Evolutionary conservation across 1,140 invertebrate species (phyloP).

Genomic region (Bombus waltoni): DNA sequence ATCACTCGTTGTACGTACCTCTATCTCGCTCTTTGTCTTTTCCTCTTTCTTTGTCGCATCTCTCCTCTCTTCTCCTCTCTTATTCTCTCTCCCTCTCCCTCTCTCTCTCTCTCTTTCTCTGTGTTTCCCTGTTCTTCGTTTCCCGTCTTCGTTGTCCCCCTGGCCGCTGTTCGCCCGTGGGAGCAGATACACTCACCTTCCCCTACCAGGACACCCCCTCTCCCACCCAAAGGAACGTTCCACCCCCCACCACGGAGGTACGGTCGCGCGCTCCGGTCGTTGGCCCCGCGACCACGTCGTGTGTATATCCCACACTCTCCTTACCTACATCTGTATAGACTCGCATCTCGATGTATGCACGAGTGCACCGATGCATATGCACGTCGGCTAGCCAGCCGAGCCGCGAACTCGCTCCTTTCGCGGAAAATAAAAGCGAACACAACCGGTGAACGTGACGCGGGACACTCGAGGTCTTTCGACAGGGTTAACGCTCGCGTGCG

Average conservation of each 20-base stretch:
- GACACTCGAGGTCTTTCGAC: background rate
- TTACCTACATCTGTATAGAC: conserved; percentile 50
- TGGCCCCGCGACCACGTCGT: conserved; percentile 77
- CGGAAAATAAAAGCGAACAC: conserved; percentile 63
- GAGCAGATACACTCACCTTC: conserved; percentile 62
- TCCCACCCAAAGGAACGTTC: conserved; percentile 8
- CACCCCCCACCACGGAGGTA: conserved; percentile 35
- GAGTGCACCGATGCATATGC: conserved; percentile 31
- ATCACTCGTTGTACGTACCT: background rate
- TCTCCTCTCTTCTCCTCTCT: conserved; percentile 5
- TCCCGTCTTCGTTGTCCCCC: conserved; percentile 35
- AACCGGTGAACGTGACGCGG: conserved; percentile 66
- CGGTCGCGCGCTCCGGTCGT: conserved; percentile 79
- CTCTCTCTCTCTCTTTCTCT: background rate
- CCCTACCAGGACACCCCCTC: conserved; percentile 45
- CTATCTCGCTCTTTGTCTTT: conserved; percentile 11
- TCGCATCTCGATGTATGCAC: background rate
- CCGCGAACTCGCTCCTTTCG: conserved; percentile 46
- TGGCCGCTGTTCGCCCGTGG: conserved; percentile 27
- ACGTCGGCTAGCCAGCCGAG: conserved; percentile 16
- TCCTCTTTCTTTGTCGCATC: conserved; percentile 15
- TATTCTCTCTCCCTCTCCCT: no score
- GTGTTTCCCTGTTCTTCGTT: conserved; percentile 44
- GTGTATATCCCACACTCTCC: conserved; percentile 73
- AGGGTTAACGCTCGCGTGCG: background rate